Conservation (phyloP, 2,113 vertebrate genomes). For the Myanophis thanlyinensis region DNA sequence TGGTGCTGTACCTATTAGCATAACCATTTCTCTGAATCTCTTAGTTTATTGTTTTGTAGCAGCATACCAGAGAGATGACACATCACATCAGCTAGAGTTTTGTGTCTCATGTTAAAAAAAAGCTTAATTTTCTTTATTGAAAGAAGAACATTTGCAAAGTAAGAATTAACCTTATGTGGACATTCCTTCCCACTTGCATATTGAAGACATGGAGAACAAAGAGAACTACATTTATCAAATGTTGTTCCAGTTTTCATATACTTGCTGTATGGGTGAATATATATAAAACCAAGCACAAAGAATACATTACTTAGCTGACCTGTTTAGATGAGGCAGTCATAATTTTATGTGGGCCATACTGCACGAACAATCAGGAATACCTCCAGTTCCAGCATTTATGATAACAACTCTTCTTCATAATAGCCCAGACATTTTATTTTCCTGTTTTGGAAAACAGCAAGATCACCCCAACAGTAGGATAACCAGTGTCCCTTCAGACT, state of each 20-base stretch:
- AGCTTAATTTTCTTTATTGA: neutral
- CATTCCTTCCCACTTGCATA: neutral
- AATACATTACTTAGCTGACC: neutral
- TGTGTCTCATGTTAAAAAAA: neutral
- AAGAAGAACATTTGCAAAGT: neutral
- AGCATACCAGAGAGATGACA: neutral
- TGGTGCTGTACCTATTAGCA: neutral
- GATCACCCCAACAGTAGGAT: neutral
- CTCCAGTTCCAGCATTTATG: neutral
- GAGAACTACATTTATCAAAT: neutral
- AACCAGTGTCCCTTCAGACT: neutral
- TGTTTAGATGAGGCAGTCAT: neutral
- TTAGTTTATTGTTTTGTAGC: neutral
- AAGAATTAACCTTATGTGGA: neutral
- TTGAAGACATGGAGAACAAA: neutral
- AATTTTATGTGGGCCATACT: neutral
- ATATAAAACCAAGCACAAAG: neutral
- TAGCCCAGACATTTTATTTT: neutral
- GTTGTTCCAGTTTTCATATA: neutral
- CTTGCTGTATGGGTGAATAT: neutral
- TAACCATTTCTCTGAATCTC: neutral
- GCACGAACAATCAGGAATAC: neutral
- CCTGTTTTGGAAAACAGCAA: neutral
- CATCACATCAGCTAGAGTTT: neutral
- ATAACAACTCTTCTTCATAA: too few species aligned